Evolutionary conservation across 2,888 invertebrate genomes (phyloP).

Genomic region (Siphlonurus alternatus): DNA sequence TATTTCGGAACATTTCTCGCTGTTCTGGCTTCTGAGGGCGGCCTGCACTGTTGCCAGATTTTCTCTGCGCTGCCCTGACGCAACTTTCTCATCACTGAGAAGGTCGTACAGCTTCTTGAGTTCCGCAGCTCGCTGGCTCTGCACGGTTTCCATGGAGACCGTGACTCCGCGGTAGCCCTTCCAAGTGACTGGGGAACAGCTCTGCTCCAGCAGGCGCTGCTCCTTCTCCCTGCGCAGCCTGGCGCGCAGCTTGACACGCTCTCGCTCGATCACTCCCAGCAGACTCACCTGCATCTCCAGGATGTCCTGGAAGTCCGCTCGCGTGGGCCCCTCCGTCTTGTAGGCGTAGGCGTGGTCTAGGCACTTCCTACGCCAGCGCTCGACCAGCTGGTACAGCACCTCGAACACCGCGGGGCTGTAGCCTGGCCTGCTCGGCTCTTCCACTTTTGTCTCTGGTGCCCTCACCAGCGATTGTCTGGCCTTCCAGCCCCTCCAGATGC

Average conservation of each 20-base stretch:
- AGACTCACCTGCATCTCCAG: conserved; percentile 33
- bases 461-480: conserved; percentile 32
- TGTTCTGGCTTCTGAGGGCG: conserved; percentile 37
- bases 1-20: conserved; percentile 39
- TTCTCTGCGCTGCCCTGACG: conserved; percentile 47
- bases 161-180: conserved; percentile 46
- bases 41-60: conserved; percentile 51
- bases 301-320: neutral
- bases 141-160: conserved; percentile 64
- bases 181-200: conserved; percentile 60
- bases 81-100: conserved; percentile 38
- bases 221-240: conserved; percentile 41
- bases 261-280: conserved; percentile 48
- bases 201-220: conserved; percentile 43
- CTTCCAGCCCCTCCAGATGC: conserved; percentile 41
- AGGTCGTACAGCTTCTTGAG: conserved; percentile 54
- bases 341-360: neutral
- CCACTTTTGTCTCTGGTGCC: conserved; percentile 30
- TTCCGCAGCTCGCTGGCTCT: conserved; percentile 60
- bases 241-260: conserved; percentile 40
- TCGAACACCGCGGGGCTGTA: conserved; percentile 45
- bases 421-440: conserved; percentile 25
- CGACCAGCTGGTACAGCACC: conserved; percentile 49
- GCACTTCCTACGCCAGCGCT: conserved; percentile 41
- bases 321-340: neutral